Base-by-base conservation (phyloP, 2,888 invertebrate genomes). In the Dynastes tityus region DNA sequence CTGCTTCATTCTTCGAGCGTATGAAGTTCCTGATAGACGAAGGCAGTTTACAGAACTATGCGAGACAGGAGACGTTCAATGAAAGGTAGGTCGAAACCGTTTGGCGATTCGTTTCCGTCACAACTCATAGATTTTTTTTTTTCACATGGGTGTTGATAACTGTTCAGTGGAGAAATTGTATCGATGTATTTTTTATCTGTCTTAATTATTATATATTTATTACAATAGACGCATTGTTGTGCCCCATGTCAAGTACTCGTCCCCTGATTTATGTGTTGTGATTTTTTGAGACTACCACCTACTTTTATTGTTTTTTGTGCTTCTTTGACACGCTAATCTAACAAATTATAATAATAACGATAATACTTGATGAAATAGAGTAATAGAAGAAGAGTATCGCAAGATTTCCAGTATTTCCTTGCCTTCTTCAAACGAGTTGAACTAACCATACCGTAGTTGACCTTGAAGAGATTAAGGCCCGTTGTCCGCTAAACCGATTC, bases 11-110 rank as follows among this genome's bases (percentile, higher is more conserved):
- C 92, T 98, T 97, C 88, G 98, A 99, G 88, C 93, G 98, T 85
- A 98, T 98, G 96, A 97, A 97, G 88, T 99, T 99, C 91, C 92
- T 99, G 82, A 98, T 99, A 83, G 98, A 99, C 89, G 98, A 98
- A 88, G 97, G 98, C 87, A 98, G 98, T 88, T 93, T 99, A 75
- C 99, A 99, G 89, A 98, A 96, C 89, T 99, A 98, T 90, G 98
- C 99, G 9, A 95, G 97, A 84, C 94, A 96, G 87, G 96, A 97
- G 88, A 97, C 96, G 49, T 99, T 99, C 90, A 98, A 98, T 90
- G 98, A 98, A 91, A 98, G 97, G 98, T 98, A 93, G 91, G 83
- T 77, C 49, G 37, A 29, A 45, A 32, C 6, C 51, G 37, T 74
- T 22, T 65, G 16, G 8, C 51, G 22, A 68, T 63, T 9, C 29